Conservation (phyloP, 1,140 invertebrate species). For the Drosophila eugracilis region DNA sequence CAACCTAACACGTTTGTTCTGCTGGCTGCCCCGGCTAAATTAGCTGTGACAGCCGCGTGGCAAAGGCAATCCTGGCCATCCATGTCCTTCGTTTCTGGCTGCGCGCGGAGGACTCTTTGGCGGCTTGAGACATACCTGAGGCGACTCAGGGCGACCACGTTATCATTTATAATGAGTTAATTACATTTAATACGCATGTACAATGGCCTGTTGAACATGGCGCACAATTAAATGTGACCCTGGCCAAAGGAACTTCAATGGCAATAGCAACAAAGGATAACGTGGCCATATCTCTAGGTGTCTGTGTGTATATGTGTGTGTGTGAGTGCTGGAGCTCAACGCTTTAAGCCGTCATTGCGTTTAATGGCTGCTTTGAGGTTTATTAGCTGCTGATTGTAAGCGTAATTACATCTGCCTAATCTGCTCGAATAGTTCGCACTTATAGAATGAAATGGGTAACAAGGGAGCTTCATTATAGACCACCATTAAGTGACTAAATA, state of each 20-base stretch:
- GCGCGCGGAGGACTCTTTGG: slow-evolving; percentile 8
- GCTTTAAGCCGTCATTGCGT: slow-evolving; percentile 63
- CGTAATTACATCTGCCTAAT: slow-evolving; percentile 35
- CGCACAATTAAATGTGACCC: slow-evolving; percentile 79
- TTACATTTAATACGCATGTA: slow-evolving; percentile 82
- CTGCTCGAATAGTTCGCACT: slow-evolving; percentile 19
- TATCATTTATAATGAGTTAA: slow-evolving; percentile 83
- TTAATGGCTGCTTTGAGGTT: slow-evolving; percentile 63
- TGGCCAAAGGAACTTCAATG: slow-evolving; percentile 39
- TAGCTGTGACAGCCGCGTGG: slow-evolving; percentile 64
- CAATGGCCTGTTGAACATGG: slow-evolving; percentile 79
- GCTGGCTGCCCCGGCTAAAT: slow-evolving; percentile 58
- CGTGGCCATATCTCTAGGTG: slow-evolving; percentile 32
- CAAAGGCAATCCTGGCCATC: slow-evolving; percentile 1
- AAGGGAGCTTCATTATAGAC: neutral
- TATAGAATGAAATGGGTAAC: no score
- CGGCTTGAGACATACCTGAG: slow-evolving; percentile 57
- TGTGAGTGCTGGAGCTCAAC: slow-evolving; percentile 21
- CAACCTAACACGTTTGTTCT: slow-evolving; percentile 69
- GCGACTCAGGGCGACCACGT: slow-evolving; percentile 60
- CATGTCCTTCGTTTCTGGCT: neutral
- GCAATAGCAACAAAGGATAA: slow-evolving; percentile 55
- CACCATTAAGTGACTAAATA: no score
- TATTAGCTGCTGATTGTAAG: slow-evolving; percentile 57
- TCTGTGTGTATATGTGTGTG: neutral